Evolutionary conservation across 2,113 vertebrate species (phyloP).

Genomic region (Sebastes fasciatus): DNA sequence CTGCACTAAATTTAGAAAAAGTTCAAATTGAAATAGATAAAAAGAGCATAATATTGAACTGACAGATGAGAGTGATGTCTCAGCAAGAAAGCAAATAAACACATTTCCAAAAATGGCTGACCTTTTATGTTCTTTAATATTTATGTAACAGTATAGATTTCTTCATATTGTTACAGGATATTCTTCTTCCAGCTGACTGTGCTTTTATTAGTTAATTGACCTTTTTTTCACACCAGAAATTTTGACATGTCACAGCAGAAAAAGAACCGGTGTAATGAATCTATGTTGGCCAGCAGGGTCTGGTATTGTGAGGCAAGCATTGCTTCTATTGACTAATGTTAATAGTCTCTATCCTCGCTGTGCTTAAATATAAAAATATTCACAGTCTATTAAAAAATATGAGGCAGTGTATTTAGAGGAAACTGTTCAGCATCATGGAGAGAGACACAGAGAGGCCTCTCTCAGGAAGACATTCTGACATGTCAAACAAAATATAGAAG

Average conservation of each 20-base stretch:
- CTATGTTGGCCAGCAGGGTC: not conserved
- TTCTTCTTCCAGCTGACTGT: not conserved
- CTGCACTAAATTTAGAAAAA: too few species aligned
- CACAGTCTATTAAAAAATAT: not conserved
- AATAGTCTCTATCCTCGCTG: not conserved
- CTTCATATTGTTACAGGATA: not conserved
- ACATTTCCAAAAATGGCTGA: not conserved
- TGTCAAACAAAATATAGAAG: not conserved
- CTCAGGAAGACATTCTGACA: not conserved
- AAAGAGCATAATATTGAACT: not conserved
- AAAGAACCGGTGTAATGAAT: not conserved
- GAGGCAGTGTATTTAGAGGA: not conserved
- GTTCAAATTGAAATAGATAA: too few species aligned
- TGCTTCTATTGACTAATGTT: not conserved
- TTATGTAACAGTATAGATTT: not conserved
- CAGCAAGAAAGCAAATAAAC: not conserved
- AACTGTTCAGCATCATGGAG: not conserved
- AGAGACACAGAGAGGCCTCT: not conserved
- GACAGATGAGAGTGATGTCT: not conserved
- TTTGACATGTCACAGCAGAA: not conserved
- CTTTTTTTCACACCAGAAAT: not conserved
- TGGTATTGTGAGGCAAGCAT: not conserved
- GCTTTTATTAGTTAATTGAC: not conserved
- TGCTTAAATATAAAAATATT: not conserved
- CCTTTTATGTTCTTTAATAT: not conserved